Base-by-base conservation (phyloP, 2,888 invertebrate genomes). In the Ichneumoninae sp. region DNA sequence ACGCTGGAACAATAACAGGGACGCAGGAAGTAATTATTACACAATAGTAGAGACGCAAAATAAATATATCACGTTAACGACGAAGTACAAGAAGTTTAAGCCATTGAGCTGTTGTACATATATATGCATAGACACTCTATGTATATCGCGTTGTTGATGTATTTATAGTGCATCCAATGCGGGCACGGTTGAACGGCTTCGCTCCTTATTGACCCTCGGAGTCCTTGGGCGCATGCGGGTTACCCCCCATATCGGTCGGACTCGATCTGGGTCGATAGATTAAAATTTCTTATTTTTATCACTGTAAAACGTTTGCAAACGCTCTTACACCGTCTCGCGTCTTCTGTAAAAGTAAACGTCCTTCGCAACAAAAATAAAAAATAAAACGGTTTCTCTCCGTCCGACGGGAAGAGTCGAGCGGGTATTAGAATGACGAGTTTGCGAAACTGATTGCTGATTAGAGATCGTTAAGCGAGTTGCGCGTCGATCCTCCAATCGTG, bases 201-300 rank as follows among this genome's bases (percentile, higher is more conserved):
- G 54, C 79, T 82, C 79, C 82, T 79, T 77, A 72, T 80, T 72
- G 80, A 85, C 80, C 85, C 78, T 70, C 50, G 76, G 60, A 79
- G 85, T 84, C 90, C 90, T 91, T 90, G 91, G 36, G 50, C 65
- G 65, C 26, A 89, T 90, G 88, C 87, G 89, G 89, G 90, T 85
- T 88, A 88, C n/a, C 78, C 88, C 89, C 88, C 89, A 87, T 91
- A 90, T 89, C 86, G 87, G 89, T 87, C 85, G 71, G 74, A 68
- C 81, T 87, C 82, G 84, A 91, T 91, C 89, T 90, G 83, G 91
- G 91, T 91, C 82, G 69, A 54, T 80, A 72, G 62, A 82, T 85
- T 80, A 62, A 82, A 82, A 60, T 84, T 72, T 76, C 68, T 82
- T 40, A 80, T 76, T 82, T 47, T 54, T 62, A 71, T 76, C 52